These are phyloP conservation scores for Polyommatus iphigenia DNA, from an alignment of 2,888 invertebrate genomes.

Conservation along the genomic window DNA sequence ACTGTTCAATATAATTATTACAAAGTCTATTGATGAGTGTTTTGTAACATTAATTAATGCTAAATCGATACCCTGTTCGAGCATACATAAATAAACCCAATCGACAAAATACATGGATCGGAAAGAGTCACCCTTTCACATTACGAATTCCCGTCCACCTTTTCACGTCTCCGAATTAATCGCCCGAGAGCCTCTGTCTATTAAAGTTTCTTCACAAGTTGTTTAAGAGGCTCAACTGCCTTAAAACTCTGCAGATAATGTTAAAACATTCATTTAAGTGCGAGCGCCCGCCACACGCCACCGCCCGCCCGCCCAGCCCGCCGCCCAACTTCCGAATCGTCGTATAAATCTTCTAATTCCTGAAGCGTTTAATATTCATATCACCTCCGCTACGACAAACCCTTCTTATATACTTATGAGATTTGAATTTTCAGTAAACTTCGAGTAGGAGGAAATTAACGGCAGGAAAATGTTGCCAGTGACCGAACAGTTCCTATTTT, in stretches of 20 bases:
- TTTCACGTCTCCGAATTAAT: slow-evolving; percentile 74
- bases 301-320: slow-evolving; percentile 45
- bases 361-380: slow-evolving; percentile 79
- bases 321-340: slow-evolving; percentile 69
- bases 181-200: slow-evolving; percentile 74
- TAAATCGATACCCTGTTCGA: background rate
- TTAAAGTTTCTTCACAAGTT: slow-evolving; percentile 77
- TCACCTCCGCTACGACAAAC: slow-evolving; percentile 50
- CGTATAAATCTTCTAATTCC: slow-evolving; percentile 78
- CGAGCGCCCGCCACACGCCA: slow-evolving; percentile 48
- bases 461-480: background rate
- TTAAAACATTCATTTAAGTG: slow-evolving; percentile 79
- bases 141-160: slow-evolving; percentile 75
- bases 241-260: slow-evolving; percentile 76
- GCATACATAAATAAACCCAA: background rate
- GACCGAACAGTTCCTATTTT: background rate
- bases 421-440: slow-evolving; percentile 7
- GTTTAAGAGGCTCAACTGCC: slow-evolving; percentile 72
- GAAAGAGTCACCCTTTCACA: slow-evolving; percentile 62
- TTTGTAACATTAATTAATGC: background rate
- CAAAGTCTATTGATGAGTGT: background rate
- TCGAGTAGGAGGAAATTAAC: background rate
- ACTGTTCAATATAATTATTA: background rate
- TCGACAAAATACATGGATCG: slow-evolving; percentile 33
- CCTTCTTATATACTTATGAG: slow-evolving; percentile 34